Base-by-base conservation (phyloP, 1,140 invertebrate genomes). In the Leptopilina boulardi region DNA sequence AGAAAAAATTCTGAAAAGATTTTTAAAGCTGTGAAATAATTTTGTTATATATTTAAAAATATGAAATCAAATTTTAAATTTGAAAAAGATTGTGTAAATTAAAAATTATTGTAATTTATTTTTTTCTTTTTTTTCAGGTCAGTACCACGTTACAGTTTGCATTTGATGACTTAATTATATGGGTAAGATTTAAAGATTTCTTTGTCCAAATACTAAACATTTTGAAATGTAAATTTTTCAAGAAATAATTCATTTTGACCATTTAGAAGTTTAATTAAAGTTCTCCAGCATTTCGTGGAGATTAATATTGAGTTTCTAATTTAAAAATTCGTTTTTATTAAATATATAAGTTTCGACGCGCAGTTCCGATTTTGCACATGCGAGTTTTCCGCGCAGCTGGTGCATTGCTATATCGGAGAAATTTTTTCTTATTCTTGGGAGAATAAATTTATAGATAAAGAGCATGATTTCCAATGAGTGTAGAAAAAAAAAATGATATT, bases 351-450 rank as follows among this genome's bases (percentile, higher is more conserved):
- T 11, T 59, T 15, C 10, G 19, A 9, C 3, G 13, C 26, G 13
- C 2, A 66, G 59, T 79, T 80, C 51, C 56, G 42, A 59, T 82
- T 77, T 77, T 75, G 77, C 76, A 81, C 75, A 76, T 42, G n/a
- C n/a, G 70, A 71, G 70, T 56, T 73, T 34, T 15, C n/a, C 10
- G 18, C 21, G 23, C 26, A 66, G 59, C 59, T 30, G 59, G 59
- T 66, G 59, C 23, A 23, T 72, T 44, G 26, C 70, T 70, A 76
- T n/a, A n/a, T 51, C 44, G 75, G 75, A n/a, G n/a, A 78, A 82
- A 73, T 82, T 80, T 34, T 15, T 79, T 70, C 66, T 30, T 42
- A 70, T 74, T 76, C 72, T 56, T n/a, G 66, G 71, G 42, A 30
- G 42, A 42, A n/a, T 71, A 66, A 66, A 66, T 30, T 6, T 66